These are phyloP conservation scores for Congeria kusceri DNA, from an alignment of 2,888 invertebrate genomes.

Conservation along the genomic window DNA sequence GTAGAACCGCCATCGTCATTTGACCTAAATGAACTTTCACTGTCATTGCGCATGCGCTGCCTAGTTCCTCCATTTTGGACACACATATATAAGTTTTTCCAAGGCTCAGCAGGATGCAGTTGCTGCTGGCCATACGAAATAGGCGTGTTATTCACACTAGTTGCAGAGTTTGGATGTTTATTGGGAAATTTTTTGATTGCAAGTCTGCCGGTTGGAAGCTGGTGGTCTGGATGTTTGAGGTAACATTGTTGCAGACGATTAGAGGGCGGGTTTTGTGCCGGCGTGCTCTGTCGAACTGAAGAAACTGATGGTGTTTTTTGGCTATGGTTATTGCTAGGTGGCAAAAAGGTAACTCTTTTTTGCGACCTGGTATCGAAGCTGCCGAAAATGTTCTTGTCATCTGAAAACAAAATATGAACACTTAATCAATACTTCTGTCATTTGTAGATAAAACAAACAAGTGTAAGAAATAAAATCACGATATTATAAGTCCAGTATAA, in stretches of 20 bases:
- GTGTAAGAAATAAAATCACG: too few relatives aligned
- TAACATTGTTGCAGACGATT: background rate
- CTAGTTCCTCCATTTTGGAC: conserved; percentile 22
- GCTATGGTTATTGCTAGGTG: conserved; percentile 24
- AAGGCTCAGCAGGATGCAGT: conserved; percentile 32
- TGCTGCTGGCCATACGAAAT: conserved; percentile 16
- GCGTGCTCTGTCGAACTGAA: conserved; percentile 38
- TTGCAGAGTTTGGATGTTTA: conserved; percentile 20
- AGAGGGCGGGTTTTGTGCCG: conserved; percentile 7
- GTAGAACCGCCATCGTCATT: conserved; percentile 77
- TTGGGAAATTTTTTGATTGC: conserved; percentile 39
- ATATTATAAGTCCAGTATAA: too few relatives aligned
- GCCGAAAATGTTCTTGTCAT: conserved; percentile 46
- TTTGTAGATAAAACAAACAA: too few relatives aligned
- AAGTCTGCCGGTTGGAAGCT: conserved; percentile 16
- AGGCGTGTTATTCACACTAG: conserved; percentile 23
- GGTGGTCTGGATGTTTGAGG: background rate
- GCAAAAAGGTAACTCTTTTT: conserved; percentile 37
- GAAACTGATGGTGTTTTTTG: conserved; percentile 5
- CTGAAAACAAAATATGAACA: conserved; percentile 26
- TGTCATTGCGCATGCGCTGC: conserved; percentile 58
- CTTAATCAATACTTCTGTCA: too few relatives aligned
- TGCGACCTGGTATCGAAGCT: conserved; percentile 38
- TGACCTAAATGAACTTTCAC: conserved; percentile 67
- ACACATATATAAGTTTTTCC: conserved; percentile 33